Conservation (phyloP, 2,113 vertebrate species). For the Chlorodrepanis virens region DNA sequence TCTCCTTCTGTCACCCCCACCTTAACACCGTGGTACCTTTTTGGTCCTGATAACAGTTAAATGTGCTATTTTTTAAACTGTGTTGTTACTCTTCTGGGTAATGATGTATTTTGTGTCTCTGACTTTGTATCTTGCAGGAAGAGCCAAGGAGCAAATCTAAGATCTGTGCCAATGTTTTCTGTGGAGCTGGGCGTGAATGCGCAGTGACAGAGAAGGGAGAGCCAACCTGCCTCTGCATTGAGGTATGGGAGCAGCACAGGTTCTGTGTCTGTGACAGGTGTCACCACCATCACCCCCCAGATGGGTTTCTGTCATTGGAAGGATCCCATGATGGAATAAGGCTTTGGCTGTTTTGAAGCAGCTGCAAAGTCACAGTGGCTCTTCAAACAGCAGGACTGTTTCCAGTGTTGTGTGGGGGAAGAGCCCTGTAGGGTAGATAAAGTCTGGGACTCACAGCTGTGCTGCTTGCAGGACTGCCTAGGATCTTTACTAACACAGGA, state of each 20-base stretch:
- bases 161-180: constrained; percentile 98
- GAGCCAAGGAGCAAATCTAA: constrained; percentile 94
- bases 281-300: rapidly evolving
- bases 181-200: constrained; percentile 94
- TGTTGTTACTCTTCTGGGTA: background rate
- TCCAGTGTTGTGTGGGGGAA: background rate
- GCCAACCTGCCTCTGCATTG: constrained; percentile 95
- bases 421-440: background rate
- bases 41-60: background rate
- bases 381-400: background rate
- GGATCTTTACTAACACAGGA: background rate
- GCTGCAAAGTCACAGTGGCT: background rate
- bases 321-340: background rate
- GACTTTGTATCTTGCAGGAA: constrained; percentile 72
- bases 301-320: background rate
- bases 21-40: background rate
- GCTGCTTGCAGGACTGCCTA: background rate
- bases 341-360: background rate
- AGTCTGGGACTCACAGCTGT: background rate
- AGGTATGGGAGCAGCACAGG: constrained; percentile 72
- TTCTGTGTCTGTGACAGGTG: background rate
- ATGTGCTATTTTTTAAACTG: background rate
- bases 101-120: background rate
- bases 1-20: background rate
- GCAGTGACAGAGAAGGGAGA: constrained; percentile 93